Evolutionary conservation across 2,113 vertebrate species (phyloP).

Genomic region (Larimichthys polyactis): DNA sequence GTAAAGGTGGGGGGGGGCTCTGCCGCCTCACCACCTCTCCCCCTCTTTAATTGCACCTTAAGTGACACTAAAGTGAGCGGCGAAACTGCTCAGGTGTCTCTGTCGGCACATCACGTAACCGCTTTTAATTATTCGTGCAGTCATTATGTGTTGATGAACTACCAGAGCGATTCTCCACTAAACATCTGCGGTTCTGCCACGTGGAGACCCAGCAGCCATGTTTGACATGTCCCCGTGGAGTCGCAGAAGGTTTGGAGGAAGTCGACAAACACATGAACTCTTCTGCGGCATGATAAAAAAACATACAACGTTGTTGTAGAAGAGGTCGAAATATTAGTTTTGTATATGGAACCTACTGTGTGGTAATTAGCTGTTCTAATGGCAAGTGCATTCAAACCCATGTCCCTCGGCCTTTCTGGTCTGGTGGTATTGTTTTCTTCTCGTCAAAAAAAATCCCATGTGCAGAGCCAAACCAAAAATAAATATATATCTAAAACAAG

Average conservation of each 20-base stretch:
- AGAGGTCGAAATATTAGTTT: neutral
- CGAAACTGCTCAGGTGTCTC: conserved; percentile 63
- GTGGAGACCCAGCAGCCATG: conserved; percentile 31
- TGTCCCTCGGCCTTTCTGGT: neutral
- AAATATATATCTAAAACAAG: neutral
- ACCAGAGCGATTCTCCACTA: conserved; percentile 24
- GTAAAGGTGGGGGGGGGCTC: conserved; percentile 27
- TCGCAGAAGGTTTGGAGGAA: conserved; percentile 1
- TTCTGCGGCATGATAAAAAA: too few species aligned
- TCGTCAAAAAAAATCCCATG: neutral
- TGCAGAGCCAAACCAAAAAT: neutral
- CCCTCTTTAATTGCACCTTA: conserved; percentile 58
- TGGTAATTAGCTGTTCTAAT: neutral
- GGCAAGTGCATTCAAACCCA: too few species aligned
- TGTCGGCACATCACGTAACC: conserved; percentile 28
- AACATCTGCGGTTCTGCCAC: conserved; percentile 65
- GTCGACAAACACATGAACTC: neutral
- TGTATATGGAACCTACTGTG: too few species aligned
- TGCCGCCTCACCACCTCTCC: conserved; percentile 21
- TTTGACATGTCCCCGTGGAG: conserved; percentile 43
- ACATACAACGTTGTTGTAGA: neutral
- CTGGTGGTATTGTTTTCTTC: neutral
- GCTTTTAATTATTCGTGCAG: conserved; percentile 67
- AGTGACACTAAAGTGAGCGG: conserved; percentile 47
- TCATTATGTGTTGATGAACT: conserved; percentile 57